Conservation (phyloP, 2,113 vertebrate species). For the Cebus imitator region DNA sequence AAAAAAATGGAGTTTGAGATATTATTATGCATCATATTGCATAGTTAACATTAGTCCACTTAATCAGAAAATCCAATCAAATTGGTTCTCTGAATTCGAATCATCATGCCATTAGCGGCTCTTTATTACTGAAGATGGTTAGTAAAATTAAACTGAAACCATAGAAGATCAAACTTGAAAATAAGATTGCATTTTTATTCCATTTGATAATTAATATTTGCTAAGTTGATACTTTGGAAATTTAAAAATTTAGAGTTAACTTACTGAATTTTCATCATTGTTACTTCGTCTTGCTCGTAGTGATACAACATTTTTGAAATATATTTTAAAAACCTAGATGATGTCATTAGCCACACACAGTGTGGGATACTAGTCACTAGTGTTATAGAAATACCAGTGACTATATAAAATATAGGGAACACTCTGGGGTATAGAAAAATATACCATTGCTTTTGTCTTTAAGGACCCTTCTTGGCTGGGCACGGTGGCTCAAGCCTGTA, state of each 20-base stretch:
- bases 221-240: conserved; percentile 26
- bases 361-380: too few species aligned
- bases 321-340: neutral
- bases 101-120: neutral
- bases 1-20: conserved; percentile 6
- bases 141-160: conserved; percentile 50
- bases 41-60: conserved; percentile 59
- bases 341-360: too few species aligned
- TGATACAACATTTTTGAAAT: neutral
- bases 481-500: too few species aligned
- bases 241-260: neutral
- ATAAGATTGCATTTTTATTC: conserved; percentile 20
- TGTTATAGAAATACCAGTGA: too few species aligned
- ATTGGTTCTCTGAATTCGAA: conserved; percentile 43
- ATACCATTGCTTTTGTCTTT: neutral
- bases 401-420: neutral
- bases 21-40: conserved; percentile 21
- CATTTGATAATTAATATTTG: conserved; percentile 56
- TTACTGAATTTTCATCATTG: conserved; percentile 6
- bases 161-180: conserved; percentile 35
- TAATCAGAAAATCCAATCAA: conserved; percentile 58
- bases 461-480: neutral
- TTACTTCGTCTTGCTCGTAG: conserved; percentile 8
- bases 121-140: conserved; percentile 37
- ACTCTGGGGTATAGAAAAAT: neutral